Conservation (phyloP, 2,797 vertebrate genomes). For the Myripristis murdjan region DNA sequence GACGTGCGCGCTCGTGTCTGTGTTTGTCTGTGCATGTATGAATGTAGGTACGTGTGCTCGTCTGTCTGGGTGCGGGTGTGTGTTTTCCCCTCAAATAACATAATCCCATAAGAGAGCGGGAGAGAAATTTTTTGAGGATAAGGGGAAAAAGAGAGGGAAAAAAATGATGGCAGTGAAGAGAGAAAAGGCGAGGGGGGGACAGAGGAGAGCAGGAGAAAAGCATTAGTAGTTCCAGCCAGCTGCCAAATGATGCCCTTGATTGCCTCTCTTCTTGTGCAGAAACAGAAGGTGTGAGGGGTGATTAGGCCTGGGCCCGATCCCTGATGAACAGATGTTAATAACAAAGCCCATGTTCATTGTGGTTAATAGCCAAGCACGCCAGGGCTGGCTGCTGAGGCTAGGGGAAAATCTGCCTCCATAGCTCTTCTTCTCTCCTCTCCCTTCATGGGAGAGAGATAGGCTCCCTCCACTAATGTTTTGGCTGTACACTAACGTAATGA, state of each 20-base stretch:
- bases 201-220: slow-evolving; percentile 82
- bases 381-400: slow-evolving; percentile 89
- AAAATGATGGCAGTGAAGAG: slow-evolving; percentile 76
- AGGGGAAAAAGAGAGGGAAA: slow-evolving; percentile 67
- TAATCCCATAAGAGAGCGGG: slow-evolving; percentile 81
- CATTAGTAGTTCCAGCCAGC: slow-evolving; percentile 92
- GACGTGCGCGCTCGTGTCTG: not conserved
- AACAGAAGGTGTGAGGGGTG: slow-evolving; percentile 95
- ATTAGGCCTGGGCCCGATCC: slow-evolving; percentile 89
- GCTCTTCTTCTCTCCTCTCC: slow-evolving; percentile 81
- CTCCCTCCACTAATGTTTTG: slow-evolving; percentile 85
- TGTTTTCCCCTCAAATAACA: slow-evolving; percentile 74
- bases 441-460: slow-evolving; percentile 86
- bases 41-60: not conserved
- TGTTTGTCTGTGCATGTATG: slow-evolving; percentile 27
- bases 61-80: slow-evolving; percentile 46
- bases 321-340: slow-evolving; percentile 93
- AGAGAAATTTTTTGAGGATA: slow-evolving; percentile 74
- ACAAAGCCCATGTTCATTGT: slow-evolving; percentile 91
- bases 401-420: slow-evolving; percentile 88
- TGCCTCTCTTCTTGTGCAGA: slow-evolving; percentile 92
- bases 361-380: slow-evolving; percentile 90
- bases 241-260: slow-evolving; percentile 95
- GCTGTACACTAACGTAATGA: slow-evolving; percentile 88
- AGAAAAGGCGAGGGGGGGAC: slow-evolving; percentile 66